phyloP scores from a whole-genome alignment of 2,888 invertebrate genomes.

The Entomobrya proxima region DNA sequence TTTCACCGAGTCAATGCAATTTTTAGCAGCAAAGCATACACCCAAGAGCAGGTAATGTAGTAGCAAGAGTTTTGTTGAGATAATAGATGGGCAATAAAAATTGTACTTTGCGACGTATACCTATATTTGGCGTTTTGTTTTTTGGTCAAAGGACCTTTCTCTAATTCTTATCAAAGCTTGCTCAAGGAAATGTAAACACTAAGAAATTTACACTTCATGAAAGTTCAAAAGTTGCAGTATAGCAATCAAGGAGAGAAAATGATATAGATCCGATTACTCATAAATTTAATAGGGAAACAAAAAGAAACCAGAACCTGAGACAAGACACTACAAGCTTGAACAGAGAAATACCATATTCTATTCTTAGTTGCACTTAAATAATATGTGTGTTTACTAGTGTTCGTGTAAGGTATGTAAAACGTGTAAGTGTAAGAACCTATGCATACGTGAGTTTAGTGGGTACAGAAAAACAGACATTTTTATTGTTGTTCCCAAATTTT shows the following conservation, averaged over 20 bases:
- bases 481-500: too few relatives aligned
- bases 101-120: not conserved
- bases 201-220: slow-evolving; percentile 12
- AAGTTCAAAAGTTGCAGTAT: not conserved
- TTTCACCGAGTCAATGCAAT: too few relatives aligned
- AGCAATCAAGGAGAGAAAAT: not conserved
- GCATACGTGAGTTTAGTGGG: too few relatives aligned
- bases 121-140: not conserved
- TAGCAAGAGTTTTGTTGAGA: too few relatives aligned
- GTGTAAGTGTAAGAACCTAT: too few relatives aligned
- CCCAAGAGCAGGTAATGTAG: too few relatives aligned
- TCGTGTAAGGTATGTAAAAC: too few relatives aligned
- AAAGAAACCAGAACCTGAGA: not conserved
- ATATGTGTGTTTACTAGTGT: too few relatives aligned
- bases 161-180: not conserved
- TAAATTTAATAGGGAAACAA: slow-evolving; percentile 21
- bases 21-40: too few relatives aligned
- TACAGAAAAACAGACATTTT: too few relatives aligned
- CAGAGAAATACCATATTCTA: too few relatives aligned
- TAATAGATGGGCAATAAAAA: not conserved
- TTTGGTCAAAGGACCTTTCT: not conserved
- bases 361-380: too few relatives aligned
- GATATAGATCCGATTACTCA: slow-evolving; percentile 27
- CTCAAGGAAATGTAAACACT: slow-evolving; percentile 16
- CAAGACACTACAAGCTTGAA: not conserved